Conservation (phyloP, 2,797 vertebrate species). For the Phalanger gymnotis region DNA sequence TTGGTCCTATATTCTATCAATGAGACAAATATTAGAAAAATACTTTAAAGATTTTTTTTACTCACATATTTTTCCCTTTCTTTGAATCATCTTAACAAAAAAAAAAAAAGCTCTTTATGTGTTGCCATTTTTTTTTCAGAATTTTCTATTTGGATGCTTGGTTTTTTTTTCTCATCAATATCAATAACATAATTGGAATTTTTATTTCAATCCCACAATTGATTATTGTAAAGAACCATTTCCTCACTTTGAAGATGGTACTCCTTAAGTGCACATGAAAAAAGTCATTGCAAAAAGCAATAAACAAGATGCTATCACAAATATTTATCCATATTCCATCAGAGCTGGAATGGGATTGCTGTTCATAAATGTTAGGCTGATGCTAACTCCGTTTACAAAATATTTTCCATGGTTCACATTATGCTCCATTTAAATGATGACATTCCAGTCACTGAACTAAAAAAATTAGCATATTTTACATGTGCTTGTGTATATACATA, state of each 20-base stretch:
- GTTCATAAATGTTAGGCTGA: not conserved
- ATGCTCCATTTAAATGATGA: not conserved
- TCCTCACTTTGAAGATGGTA: slow-evolving; percentile 1
- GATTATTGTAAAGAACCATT: slow-evolving; percentile 31
- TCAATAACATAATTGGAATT: slow-evolving; percentile 3
- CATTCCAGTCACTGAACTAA: not conserved
- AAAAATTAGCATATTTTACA: not conserved
- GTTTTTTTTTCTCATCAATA: slow-evolving; percentile 9
- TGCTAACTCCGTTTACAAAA: not conserved
- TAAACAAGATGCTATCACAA: not conserved
- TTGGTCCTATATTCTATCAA: slow-evolving; percentile 23
- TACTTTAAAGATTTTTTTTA: not conserved
- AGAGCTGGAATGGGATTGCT: not conserved
- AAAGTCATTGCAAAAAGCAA: slow-evolving; percentile 25
- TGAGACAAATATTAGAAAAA: not conserved
- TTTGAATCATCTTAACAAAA: not conserved
- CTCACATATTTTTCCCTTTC: not conserved
- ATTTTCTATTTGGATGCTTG: not conserved
- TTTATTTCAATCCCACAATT: not conserved
- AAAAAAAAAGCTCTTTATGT: not conserved
- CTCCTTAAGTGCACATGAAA: not conserved
- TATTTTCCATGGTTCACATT: not conserved
- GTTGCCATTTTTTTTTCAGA: not conserved
- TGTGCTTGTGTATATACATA: not conserved
- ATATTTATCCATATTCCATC: not conserved